These are phyloP conservation scores for Lagocephalus sceleratus DNA, from an alignment of 2,797 vertebrate species.

Conservation along the genomic window DNA sequence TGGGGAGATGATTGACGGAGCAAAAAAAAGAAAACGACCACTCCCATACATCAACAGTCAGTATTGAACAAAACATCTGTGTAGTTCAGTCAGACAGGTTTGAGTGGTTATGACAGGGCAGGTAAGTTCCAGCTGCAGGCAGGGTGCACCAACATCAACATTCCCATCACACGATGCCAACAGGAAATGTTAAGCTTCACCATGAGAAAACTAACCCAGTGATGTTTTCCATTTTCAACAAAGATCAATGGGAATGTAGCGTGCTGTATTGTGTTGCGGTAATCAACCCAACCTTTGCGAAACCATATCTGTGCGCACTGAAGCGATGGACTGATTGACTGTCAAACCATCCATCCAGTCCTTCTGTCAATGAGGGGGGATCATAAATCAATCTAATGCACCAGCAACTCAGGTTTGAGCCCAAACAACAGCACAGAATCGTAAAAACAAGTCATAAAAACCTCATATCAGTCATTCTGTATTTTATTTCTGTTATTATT, in stretches of 20 bases:
- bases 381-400: no score
- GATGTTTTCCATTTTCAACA: neutral
- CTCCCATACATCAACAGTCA: no score
- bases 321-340: neutral
- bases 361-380: neutral
- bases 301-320: neutral
- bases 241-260: neutral
- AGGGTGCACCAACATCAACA: no score
- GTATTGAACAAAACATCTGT: no score
- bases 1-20: no score
- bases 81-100: no score
- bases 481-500: constrained; percentile 1
- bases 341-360: neutral
- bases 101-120: no score
- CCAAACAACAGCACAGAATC: no score
- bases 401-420: no score
- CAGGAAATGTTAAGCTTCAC: neutral
- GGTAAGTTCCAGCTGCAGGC: no score
- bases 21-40: no score
- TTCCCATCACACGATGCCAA: neutral
- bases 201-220: neutral
- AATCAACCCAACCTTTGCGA: neutral
- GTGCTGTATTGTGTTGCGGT: neutral
- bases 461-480: neutral
- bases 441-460: no score